A percentile compares a stretch with the other conserved stretches of the same genome.
These are phyloP conservation scores for Chrysocyon brachyurus DNA, from an alignment of 2,797 vertebrate species.

Conservation along the genomic window DNA sequence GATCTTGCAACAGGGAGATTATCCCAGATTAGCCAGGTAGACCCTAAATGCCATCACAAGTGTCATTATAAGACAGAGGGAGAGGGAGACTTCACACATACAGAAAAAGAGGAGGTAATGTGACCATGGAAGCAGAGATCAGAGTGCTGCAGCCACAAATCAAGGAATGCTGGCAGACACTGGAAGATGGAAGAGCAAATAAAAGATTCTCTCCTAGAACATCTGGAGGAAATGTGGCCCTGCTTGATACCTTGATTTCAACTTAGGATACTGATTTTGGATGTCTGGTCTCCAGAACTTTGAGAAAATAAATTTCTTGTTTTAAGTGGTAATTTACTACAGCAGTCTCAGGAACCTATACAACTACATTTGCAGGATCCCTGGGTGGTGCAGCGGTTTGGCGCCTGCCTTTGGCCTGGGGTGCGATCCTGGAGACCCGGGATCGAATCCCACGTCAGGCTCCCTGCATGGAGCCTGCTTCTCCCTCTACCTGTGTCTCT, in stretches of 20 bases:
- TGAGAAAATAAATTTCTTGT: neutral
- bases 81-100: neutral
- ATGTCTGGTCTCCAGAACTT: neutral
- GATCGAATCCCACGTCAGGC: too few relatives aligned
- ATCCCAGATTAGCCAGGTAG: neutral
- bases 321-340: neutral
- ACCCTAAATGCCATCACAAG: neutral
- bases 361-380: neutral
- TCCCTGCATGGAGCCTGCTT: too few relatives aligned
- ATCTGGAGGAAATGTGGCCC: neutral
- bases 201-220: neutral
- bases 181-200: neutral
- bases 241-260: neutral
- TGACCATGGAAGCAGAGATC: neutral
- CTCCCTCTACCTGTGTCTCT: too few relatives aligned
- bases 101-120: neutral
- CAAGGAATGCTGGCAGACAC: neutral
- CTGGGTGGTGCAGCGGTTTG: too few relatives aligned
- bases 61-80: neutral
- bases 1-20: neutral
- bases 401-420: too few relatives aligned
- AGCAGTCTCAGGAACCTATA: neutral
- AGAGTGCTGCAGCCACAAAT: rapidly evolving
- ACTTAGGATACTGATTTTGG: neutral
- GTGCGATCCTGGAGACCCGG: too few relatives aligned